Conservation (phyloP, 2,113 vertebrate species). For the Sylvicapra grimmia region DNA sequence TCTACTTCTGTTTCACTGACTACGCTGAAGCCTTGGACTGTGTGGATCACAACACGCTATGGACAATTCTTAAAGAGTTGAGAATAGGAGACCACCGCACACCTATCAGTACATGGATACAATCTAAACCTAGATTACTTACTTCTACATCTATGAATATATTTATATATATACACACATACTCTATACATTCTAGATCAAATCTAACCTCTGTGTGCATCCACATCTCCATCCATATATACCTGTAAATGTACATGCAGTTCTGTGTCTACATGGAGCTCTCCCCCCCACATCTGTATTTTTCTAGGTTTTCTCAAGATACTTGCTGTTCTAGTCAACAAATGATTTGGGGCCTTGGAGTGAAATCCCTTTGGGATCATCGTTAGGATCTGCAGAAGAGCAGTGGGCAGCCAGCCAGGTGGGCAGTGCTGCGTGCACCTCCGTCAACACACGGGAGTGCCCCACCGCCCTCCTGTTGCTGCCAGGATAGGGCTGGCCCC, state of each 20-base stretch:
- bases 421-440: rapidly evolving
- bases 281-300: rapidly evolving
- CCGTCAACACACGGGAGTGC: rapidly evolving
- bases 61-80: background rate
- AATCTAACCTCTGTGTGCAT: rapidly evolving
- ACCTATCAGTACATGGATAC: background rate
- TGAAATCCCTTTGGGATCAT: background rate
- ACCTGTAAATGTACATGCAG: no score
- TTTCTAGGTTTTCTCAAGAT: background rate
- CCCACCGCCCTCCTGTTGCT: rapidly evolving
- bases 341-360: background rate
- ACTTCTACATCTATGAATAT: background rate
- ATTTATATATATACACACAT: background rate
- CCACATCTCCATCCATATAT: no score
- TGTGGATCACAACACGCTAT: background rate
- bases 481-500: background rate
- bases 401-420: rapidly evolving
- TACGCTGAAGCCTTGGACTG: background rate
- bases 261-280: background rate
- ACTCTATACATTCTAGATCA: background rate
- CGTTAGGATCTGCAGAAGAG: no score
- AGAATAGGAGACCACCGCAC: background rate
- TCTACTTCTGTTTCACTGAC: background rate
- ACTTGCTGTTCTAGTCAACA: background rate
- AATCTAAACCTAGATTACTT: background rate